Percentiles rank a stretch among this genome's conserved stretches.
These are phyloP conservation scores for Aporophyla lueneburgensis DNA, from an alignment of 2,888 invertebrate genomes.

Conservation along the genomic window DNA sequence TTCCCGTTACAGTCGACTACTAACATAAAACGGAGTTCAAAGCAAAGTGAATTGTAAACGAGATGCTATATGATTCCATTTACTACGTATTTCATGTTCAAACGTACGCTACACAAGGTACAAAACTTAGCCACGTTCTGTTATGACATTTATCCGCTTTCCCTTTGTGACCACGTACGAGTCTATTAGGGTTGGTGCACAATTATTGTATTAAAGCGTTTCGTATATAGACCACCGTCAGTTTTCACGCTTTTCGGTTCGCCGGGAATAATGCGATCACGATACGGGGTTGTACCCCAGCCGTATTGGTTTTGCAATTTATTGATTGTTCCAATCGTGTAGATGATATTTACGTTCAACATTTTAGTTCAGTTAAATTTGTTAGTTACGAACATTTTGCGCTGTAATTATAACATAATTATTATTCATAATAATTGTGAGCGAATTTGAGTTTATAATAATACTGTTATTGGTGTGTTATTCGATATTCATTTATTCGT, in stretches of 20 bases:
- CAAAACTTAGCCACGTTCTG: slow-evolving; percentile 66
- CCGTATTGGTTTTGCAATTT: slow-evolving; percentile 44
- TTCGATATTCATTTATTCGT: slow-evolving; percentile 13
- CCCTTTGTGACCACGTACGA: slow-evolving; percentile 70
- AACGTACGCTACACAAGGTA: slow-evolving; percentile 50
- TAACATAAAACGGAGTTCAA: background rate
- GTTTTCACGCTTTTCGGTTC: slow-evolving; percentile 59
- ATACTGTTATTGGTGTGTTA: slow-evolving; percentile 15
- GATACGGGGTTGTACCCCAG: slow-evolving; percentile 23
- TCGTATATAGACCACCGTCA: slow-evolving; percentile 46
- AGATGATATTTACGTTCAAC: background rate
- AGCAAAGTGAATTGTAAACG: slow-evolving; percentile 24
- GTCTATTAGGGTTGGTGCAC: slow-evolving; percentile 72
- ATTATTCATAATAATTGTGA: background rate
- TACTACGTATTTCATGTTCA: slow-evolving; percentile 33
- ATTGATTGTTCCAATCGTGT: slow-evolving; percentile 38
- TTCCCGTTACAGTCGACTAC: background rate
- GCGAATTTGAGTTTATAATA: slow-evolving; percentile 7
- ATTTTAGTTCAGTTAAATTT: slow-evolving; percentile 6
- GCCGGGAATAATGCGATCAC: slow-evolving; percentile 51
- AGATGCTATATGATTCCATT: slow-evolving; percentile 26
- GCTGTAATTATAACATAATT: background rate
- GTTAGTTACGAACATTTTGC: background rate
- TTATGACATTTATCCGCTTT: slow-evolving; percentile 78
- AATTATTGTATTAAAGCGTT: slow-evolving; percentile 73